Percentiles rank a stretch among this genome's conserved stretches.
phyloP scores from a whole-genome alignment of 2,888 invertebrate species.

The Andrena dorsata region DNA sequence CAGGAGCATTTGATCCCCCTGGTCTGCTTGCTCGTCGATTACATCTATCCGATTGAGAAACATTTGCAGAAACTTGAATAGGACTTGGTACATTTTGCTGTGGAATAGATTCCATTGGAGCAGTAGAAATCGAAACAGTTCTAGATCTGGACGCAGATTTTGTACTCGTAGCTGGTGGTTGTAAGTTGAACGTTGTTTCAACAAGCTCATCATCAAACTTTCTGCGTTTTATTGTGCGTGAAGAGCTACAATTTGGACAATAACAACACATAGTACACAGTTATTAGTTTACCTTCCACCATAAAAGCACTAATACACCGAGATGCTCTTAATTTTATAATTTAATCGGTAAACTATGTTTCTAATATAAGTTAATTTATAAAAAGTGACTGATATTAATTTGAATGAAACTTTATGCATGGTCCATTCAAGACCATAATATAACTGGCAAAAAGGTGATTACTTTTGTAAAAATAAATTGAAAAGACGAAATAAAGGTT shows the following conservation, averaged over 20 bases:
- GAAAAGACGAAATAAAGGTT: no score
- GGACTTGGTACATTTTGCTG: slow-evolving; percentile 78
- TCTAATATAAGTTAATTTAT: no score
- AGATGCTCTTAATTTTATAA: no score
- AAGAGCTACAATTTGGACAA: slow-evolving; percentile 88
- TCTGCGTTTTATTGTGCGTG: slow-evolving; percentile 96
- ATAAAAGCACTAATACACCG: no score
- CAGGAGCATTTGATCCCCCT: slow-evolving; percentile 80
- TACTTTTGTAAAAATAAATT: no score
- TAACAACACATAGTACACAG: not conserved
- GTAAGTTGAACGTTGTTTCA: slow-evolving; percentile 87
- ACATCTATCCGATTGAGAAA: slow-evolving; percentile 79
- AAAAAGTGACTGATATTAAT: no score
- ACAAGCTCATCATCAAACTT: slow-evolving; percentile 99
- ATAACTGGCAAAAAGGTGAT: no score
- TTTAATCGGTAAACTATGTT: no score
- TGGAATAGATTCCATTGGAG: slow-evolving; percentile 77
- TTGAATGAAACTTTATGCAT: no score
- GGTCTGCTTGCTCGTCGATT: slow-evolving; percentile 81
- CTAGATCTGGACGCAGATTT: slow-evolving; percentile 81
- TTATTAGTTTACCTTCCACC: not conserved
- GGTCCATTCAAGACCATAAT: no score
- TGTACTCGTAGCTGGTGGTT: slow-evolving; percentile 80
- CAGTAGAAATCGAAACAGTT: slow-evolving; percentile 78
- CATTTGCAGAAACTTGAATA: slow-evolving; percentile 73